Evolutionary conservation across 2,797 vertebrate species (phyloP).

Genomic region (Sebastes kiyomatsui): DNA sequence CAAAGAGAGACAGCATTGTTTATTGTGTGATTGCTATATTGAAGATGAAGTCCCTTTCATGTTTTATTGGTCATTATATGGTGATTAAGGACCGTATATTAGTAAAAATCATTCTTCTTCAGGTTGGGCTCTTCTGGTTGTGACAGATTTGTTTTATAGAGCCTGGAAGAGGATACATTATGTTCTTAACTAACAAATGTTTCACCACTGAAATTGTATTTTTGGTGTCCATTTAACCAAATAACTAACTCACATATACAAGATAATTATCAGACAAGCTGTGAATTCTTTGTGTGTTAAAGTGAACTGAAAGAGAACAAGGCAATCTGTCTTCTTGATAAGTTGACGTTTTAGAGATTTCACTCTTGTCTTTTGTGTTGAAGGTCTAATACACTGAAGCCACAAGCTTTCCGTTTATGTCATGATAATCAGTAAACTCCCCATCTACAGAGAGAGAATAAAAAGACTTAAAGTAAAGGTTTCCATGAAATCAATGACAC

Average conservation of each 20-base stretch:
- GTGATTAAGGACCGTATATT: not conserved
- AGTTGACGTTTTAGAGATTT: not conserved
- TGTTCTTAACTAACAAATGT: not conserved
- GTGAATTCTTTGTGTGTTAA: not conserved
- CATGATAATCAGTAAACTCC: not conserved
- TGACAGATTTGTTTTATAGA: not conserved
- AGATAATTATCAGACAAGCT: not conserved
- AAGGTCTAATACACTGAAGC: not conserved
- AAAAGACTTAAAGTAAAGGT: constrained; percentile 32
- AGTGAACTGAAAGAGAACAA: not conserved
- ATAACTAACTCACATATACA: not conserved
- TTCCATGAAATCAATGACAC: constrained; percentile 57
- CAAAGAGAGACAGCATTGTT: not conserved
- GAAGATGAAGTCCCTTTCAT: not conserved
- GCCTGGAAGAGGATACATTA: not conserved
- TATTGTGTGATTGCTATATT: not conserved
- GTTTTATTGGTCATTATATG: not conserved
- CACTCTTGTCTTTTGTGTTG: not conserved
- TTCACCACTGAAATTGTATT: not conserved
- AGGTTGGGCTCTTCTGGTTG: not conserved
- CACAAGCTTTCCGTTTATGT: not conserved
- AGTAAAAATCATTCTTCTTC: not conserved
- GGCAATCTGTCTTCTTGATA: not conserved
- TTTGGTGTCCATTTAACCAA: not conserved
- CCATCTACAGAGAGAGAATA: not conserved